Evolutionary conservation across 2,888 invertebrate species (phyloP), one percentile per base, ranked within the genome.

Genomic region (Allolobophora icterica): DNA sequence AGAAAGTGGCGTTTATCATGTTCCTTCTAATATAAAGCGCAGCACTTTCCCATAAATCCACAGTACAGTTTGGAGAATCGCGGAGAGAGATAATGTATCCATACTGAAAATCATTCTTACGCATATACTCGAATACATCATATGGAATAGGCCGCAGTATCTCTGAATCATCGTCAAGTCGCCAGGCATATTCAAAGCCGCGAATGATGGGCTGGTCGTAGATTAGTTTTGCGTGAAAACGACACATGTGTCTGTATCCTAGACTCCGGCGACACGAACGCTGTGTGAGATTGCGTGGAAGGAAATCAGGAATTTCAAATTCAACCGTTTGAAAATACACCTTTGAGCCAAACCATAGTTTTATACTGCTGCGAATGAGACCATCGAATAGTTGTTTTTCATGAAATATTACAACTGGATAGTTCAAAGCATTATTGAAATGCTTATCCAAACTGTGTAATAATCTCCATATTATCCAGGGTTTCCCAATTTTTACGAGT

Each of bases 91-190:
- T 91, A 19, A 71, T 90, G 90, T 92, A 93, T 8, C 93, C 93
- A 89, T 93, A 93, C n/a, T 89, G 24, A 21, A 92, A 34, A 21
- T 91, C 58, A 2, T 58, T 34, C 19, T 91, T 84, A 3, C 83
- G 90, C 92, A 93, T 92, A 84, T 90, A 91, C 34, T 52, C 34
- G 89, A 93, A 93, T 0, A 93, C 92, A 83, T 93, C 93, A 84
- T 93, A 93, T 5, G 40, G 6, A 17, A 93, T 91, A 2, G 91
- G 84, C 6, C 87, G 30, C 21, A 91, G 89, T 8, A 93, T 58
- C 11, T 83, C 21, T 2, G 93, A 93, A 90, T 93, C 93, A 84
- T 93, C 93, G 84, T 93, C 93, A 33, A 93, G 91, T 33, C 93
- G 91, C 93, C 92, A 93, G 42, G 90, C 90, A 89, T 93, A 93